Evolutionary conservation across 92 coral and sea anemone species (phyloP), one percentile per base, ranked within the genome.

Genomic region (Chrysogorgia sp.): DNA sequence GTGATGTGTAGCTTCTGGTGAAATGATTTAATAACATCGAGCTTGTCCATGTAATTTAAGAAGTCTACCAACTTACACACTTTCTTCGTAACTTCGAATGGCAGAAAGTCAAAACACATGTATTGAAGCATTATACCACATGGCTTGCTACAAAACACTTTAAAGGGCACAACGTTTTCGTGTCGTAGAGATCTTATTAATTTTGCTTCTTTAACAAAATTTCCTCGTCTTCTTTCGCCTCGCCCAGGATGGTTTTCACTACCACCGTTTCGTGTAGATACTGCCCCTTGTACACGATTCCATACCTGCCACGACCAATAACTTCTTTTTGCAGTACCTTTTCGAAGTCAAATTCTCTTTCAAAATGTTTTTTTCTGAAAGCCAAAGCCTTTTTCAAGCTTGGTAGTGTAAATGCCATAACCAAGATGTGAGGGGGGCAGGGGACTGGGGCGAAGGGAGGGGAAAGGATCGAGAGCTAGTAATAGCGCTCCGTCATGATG

Each of bases 271-370:
- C 52, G 52, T 45, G 52, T 19, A 45, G 19, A 45, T 45, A 45
- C 19, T 19, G 10, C 19, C 52, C 52, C 52, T 45, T 45, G 52
- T 45, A 45, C 10, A 45, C 52, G 52, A 45, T 45, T 9, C 52
- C 52, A 45, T 45, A 45, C 52, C 52, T 19, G 52, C 52, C 52
- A 45, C 52, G 52, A 45, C 52, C 52, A 45, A 45, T 45, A 45
- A 19, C 52, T 45, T 45, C 52, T 45, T 19, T 45, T 45, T 45
- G 10, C 52, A 45, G 19, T 19, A 45, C 52, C 19, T 45, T 45
- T 45, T 45, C 52, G 52, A 45, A 45, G 10, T 45, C 10, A n/a
- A 45, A 45, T 45, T 45, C 52, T 10, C 19, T 45, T 45, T 45
- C 19, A 19, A 45, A 45, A 45, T 19, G 52, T 10, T 19, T 45